Evolutionary conservation across 2,888 invertebrate genomes (phyloP), one percentile per base, ranked within the genome.

Genomic region (Ochropleura leucogaster): DNA sequence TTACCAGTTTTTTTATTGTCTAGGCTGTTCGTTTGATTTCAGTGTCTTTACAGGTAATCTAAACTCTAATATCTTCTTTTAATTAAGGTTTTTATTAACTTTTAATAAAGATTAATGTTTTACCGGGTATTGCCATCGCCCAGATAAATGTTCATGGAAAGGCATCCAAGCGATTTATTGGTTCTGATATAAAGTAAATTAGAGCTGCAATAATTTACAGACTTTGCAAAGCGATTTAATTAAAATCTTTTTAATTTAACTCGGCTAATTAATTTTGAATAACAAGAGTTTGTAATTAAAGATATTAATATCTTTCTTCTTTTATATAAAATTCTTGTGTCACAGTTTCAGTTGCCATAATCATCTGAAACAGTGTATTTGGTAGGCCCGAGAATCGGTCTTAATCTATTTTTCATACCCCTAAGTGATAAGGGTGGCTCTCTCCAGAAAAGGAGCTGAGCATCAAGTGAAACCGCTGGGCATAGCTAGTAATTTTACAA

Each of bases 41-140:
- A 30, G 55, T 12, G 30, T 30, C 14, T 30, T 30, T 30, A 30
- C 30, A 30, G 30, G 30, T 30, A 30, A 30, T 30, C 30, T 30
- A 2, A 30, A 30, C 30, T 30, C 30, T 30, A 30, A 30, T 1
- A 16, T 55, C 46, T 47, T 18, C 14, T 51, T 44, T n/a, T 30
- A 59, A 70, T 16, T 49, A 44, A 12, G 7, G 14, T 42, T 53
- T 40, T 20, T 42, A 55, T 42, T 30, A 4, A 16, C 20, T 60
- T 65, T 42, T 44, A 77, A 60, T 53, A 40, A 30, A 53, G 20
- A 63, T 7, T 53, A 62, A 66, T 53, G n/a, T 53, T 59, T 14
- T n/a, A 8, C 42, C 30, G 14, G 16, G 18, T 5, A 51, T 42
- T 9, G 18, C 10, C 66, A 46, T 40, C 8, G 12, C 47, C 3